Evolutionary conservation across 2,888 invertebrate genomes (phyloP).

Genomic region (Epinotia ramella): DNA sequence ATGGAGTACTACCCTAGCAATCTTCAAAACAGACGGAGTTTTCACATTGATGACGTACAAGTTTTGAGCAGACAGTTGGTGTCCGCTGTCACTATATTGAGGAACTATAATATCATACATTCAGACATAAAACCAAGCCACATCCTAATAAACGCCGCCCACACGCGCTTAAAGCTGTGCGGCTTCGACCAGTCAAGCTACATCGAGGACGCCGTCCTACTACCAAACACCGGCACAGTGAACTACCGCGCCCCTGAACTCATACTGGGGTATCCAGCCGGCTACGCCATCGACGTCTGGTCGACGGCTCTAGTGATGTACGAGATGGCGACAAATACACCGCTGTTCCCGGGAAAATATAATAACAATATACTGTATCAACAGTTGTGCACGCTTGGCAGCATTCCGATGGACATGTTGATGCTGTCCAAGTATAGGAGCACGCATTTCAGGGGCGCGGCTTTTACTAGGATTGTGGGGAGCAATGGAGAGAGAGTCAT

Average conservation of each 20-base stretch:
- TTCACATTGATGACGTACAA: conserved; percentile 63
- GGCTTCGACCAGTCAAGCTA: conserved; percentile 66
- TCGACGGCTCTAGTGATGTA: conserved; percentile 65
- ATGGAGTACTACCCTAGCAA: conserved; percentile 68
- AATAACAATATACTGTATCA: conserved; percentile 64
- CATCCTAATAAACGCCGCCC: conserved; percentile 60
- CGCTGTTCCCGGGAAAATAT: conserved; percentile 56
- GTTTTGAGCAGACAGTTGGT: conserved; percentile 63
- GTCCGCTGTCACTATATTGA: conserved; percentile 62
- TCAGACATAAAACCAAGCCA: conserved; percentile 71
- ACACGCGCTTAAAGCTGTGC: conserved; percentile 62
- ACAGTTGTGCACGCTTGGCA: conserved; percentile 62
- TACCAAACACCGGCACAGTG: conserved; percentile 55
- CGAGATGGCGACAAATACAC: conserved; percentile 63
- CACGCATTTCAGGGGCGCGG: conserved; percentile 54
- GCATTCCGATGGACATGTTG: conserved; percentile 59
- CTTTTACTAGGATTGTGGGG: conserved; percentile 52
- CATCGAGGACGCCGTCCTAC: conserved; percentile 14
- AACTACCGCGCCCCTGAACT: conserved; percentile 70
- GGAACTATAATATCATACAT: conserved; percentile 63
- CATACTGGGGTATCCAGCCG: conserved; percentile 63
- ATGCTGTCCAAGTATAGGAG: conserved; percentile 49
- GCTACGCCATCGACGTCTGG: conserved; percentile 69
- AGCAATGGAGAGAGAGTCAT: conserved; percentile 44
- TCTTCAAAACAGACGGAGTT: conserved; percentile 52